Base-by-base conservation (phyloP, 2,113 vertebrate genomes). In the Coturnix japonica region DNA sequence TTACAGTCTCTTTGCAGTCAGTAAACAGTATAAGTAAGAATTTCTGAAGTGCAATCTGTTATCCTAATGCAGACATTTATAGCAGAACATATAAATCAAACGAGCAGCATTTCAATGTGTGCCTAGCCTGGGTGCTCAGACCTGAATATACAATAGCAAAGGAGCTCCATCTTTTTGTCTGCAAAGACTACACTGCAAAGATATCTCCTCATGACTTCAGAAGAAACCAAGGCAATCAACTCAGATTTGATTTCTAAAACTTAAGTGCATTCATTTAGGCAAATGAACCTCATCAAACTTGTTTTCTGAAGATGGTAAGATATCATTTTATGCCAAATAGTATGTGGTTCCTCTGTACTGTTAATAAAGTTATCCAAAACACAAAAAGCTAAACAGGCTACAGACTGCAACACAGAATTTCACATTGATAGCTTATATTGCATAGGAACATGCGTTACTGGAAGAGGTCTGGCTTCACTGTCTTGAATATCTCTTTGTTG, bases 341-440 rank as follows among this genome's bases (percentile, higher is more conserved):
- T 17, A 69, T 17, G 4, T 35, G 17, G 12, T 9, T 76, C 11
- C 3, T 82, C 12, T 26, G 56, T 54, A 47, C 1, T 33, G 17
- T 63, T 8, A 39, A 78, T 25, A 73, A 56, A 60, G 13, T 14
- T 71, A 54, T 69, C 21, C 19, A 60, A 64, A 53, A 9, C 49
- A 7, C 4, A 67, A 87, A 87, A 8, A n/a, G 8, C 11, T 76
- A 53, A 74, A 78, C 11, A 25, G 33, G 6, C 16, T 64, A 33
- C 8, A 17, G 20, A 46, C 7, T 28, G 39, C 11, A 39, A 46
- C 14, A 57, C 4, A 28, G 28, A 54, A 44, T 69, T 89, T 83
- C 44, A 51, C 0, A 0, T 1, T 9, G 5, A 31, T 19, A 70
- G 49, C 7, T 87, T 4, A 14, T 14, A 13, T 23, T 51, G 33